Evolutionary conservation across 2,888 invertebrate genomes (phyloP), one percentile per base, ranked within the genome.

Genomic region (Drosophila paramelanica): DNA sequence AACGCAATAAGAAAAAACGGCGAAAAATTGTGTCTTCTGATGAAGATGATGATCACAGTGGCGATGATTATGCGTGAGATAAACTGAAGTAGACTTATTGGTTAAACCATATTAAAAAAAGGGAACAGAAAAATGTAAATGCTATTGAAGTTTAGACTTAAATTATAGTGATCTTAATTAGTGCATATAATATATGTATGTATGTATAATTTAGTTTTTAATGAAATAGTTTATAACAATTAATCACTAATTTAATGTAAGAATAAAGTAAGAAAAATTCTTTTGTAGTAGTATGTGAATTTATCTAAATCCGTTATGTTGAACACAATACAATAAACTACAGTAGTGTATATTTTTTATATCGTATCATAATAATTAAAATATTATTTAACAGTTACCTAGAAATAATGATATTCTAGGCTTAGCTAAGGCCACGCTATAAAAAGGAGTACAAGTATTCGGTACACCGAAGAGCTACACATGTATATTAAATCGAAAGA

Each of bases 21-120:
- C 81, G 77, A 6, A 93, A 93, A 92, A 93, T 93, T 55, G 91
- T 93, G 58, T 93, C 93, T 78, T 94, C 94, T 10, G 94, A 94
- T 71, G 94, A 94, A 70, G 95, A 94, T 89, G 94, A 95, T 89
- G 94, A 95, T 91, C 94, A 92, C 91, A 95, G 95, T 93, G 95
- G 95, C 90, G 90, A 90, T 65, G 92, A 92, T 65, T 94, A 94
- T 79, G 79, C 79, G 75, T 89, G 77, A 88, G 59, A 70, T 49
- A 56, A 31, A 10, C 31, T 10, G 60, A 42, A 43, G 25, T 64
- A 60, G 46, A 57, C 52, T 50, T 57, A 43, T 58, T 79, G 77
- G 60, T 65, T 47, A 50, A 72, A 73, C 65, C 49, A 69, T 45
- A 60, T 20, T 57, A 45, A 58, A 53, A 10, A 46, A 59, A 62